Evolutionary conservation across 2,888 invertebrate species (phyloP), one percentile per base, ranked within the genome.

Genomic region (Megastigmus dorsalis): DNA sequence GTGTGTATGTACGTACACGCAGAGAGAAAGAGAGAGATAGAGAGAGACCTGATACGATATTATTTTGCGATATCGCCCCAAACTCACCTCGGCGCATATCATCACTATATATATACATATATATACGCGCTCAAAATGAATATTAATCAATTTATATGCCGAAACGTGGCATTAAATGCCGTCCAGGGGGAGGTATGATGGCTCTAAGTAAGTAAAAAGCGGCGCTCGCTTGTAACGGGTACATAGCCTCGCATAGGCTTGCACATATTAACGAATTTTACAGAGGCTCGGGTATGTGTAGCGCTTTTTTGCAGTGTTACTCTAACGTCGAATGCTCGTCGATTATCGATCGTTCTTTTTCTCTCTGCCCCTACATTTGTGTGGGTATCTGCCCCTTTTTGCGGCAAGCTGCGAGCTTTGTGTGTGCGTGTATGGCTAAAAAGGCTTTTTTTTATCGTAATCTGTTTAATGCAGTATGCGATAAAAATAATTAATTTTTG

Each of bases 121-220:
- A n/a, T n/a, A n/a, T 76, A 72, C 76, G 13, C 43, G 75, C 77
- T 79, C 78, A 79, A 79, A 80, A 83, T 81, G 82, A 83, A 82
- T 82, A 83, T 83, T 80, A 83, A 83, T 82, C 83, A 81, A 82
- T 83, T 83, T 81, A n/a, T n/a, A n/a, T n/a, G 36, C 43, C 43
- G 28, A 23, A n/a, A n/a, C n/a, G 71, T 78, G 77, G 74, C 79
- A 79, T 82, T 82, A 79, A 82, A 80, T 79, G 78, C 76, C 75
- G 70, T 77, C 72, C 74, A n/a, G n/a, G n/a, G n/a, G n/a, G n/a
- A n/a, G n/a, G n/a, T n/a, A n/a, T n/a, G n/a, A n/a, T n/a, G 76
- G 77, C 77, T n/a, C n/a, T n/a, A n/a, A n/a, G n/a, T 43, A 33
- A 77, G 80, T 81, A 83, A 83, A 82, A 83, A 82, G 79, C 78